Base-by-base conservation (phyloP, 2,888 invertebrate genomes). In the Hypercompe scribonia region DNA sequence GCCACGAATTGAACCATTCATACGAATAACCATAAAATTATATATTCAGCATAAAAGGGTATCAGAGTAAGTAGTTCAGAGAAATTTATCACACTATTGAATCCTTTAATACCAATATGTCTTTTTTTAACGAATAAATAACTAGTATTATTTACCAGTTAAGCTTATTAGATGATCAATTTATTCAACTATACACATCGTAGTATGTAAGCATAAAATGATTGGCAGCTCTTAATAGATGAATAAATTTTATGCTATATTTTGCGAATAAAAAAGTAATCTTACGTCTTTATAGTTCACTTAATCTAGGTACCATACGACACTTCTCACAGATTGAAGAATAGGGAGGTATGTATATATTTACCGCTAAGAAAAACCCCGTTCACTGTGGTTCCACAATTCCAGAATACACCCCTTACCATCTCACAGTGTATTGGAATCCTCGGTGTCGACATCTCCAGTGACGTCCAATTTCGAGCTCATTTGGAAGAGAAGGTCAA, bases 21-120 rank as follows among this genome's bases (percentile, higher is more conserved):
- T 85, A 89, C 85, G 90, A 86, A 89, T 90, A 90, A 90, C 90
- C 88, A 91, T 90, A 91, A 92, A 92, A 89, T 90, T 91, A 89
- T 90, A 92, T 90, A 91, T 90, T 93, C 92, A 92, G 90, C 89
- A 80, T 81, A 84, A 84, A 82, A 84, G 88, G 87, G 87, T 91
- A 90, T 90, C 83, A 84, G 83, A 84, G 83, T 89, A 90, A 90
- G 89, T 89, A 90, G 89, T 89, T 88, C 88, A 89, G 89, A 91
- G 89, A 90, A 83, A 87, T 88, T 87, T 80, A 81, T 81, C 86
- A 89, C 85, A 86, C 76, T 89, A 89, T 91, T 90, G 86, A 90
- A 88, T 92, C 90, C 91, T 89, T 89, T 87, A 85, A 84, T 83
- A 80, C 50, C 50, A 50, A 8, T 21, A 81, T 82, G 81, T 88